A percentile compares a stretch with the other conserved stretches of the same genome.
These are phyloP conservation scores for Isoperla grammatica DNA, from an alignment of 2,888 invertebrate species.

Conservation along the genomic window DNA sequence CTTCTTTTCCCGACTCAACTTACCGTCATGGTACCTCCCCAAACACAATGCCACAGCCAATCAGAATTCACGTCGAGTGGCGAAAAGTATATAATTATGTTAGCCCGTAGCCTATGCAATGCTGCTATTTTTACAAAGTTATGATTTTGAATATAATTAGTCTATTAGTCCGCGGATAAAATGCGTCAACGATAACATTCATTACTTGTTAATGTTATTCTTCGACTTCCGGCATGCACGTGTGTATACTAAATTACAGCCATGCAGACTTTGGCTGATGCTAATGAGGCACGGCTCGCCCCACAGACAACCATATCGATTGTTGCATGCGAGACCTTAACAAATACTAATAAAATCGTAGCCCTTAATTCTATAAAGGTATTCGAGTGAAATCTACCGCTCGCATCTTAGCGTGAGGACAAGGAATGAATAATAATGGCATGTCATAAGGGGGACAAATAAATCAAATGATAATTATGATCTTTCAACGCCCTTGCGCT, in stretches of 20 bases:
- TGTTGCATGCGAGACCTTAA: too few relatives aligned
- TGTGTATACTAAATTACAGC: constrained; percentile 12
- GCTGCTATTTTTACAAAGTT: constrained; percentile 7
- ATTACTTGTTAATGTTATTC: constrained; percentile 10
- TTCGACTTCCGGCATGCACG: constrained; percentile 5
- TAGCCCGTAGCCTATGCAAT: constrained; percentile 3
- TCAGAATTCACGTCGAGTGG: constrained; percentile 4
- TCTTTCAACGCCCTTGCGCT: constrained; percentile 17
- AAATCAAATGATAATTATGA: constrained; percentile 19
- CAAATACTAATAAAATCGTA: too few relatives aligned
- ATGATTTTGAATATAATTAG: constrained; percentile 19
- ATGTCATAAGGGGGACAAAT: constrained; percentile 1
- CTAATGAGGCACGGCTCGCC: constrained; percentile 7
- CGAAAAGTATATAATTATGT: constrained; percentile 15
- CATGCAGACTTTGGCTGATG: not conserved
- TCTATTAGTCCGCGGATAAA: constrained; percentile 10
- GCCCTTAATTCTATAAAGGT: not conserved
- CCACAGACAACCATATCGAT: not conserved
- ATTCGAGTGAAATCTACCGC: constrained; percentile 4
- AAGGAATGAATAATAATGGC: constrained; percentile 12
- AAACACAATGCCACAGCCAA: constrained; percentile 13
- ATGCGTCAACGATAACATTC: constrained; percentile 17
- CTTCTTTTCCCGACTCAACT: constrained; percentile 8
- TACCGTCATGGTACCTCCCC: constrained; percentile 7
- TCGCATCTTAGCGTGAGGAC: constrained; percentile 6